Evolutionary conservation across 2,888 invertebrate genomes (phyloP).

Genomic region (Xylophagus ater): DNA sequence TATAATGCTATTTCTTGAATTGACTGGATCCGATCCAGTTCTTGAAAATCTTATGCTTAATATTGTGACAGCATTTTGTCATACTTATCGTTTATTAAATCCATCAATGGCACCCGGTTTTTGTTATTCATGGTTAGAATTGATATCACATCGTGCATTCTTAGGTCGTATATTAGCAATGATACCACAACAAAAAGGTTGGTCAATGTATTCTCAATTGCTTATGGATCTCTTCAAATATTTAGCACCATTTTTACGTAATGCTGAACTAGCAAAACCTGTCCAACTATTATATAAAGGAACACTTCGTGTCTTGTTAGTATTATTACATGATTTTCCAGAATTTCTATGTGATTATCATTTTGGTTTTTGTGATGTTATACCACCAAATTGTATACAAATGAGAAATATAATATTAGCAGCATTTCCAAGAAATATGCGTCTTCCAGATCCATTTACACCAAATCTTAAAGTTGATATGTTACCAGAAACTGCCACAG

Average conservation of each 20-base stretch:
- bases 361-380: constrained; percentile 97
- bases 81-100: constrained; percentile 84
- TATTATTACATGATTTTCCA: constrained; percentile 96
- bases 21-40: constrained; percentile 87
- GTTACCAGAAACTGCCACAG: constrained; percentile 74
- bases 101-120: constrained; percentile 93
- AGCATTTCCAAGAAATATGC: constrained; percentile 96
- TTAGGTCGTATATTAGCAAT: constrained; percentile 86
- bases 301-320: constrained; percentile 84
- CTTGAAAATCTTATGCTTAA: constrained; percentile 84
- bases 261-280: constrained; percentile 90
- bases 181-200: constrained; percentile 88
- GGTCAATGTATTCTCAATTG: constrained; percentile 95
- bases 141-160: constrained; percentile 93
- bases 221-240: constrained; percentile 94
- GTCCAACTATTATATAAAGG: constrained; percentile 93
- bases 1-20: constrained; percentile 90
- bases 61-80: constrained; percentile 87
- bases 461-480: constrained; percentile 90
- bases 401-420: constrained; percentile 97
- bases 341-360: constrained; percentile 99
- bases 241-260: constrained; percentile 90
- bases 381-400: constrained; percentile 98
- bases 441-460: constrained; percentile 96
- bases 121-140: constrained; percentile 95